phyloP scores from a whole-genome alignment of 2,113 vertebrate species.

The Cryptotis parvus region DNA sequence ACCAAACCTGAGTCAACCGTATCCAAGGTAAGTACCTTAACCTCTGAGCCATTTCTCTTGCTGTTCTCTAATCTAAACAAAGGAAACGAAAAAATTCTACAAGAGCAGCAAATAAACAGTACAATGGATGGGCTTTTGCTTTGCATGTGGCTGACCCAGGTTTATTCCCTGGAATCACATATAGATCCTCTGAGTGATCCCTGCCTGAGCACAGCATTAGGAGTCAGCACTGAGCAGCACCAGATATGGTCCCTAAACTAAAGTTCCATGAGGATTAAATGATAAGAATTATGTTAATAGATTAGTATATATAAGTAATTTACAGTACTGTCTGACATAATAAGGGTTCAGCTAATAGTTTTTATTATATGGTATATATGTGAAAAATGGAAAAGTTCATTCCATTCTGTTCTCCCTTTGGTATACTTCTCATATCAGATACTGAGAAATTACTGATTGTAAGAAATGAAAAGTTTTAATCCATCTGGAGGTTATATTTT shows the following conservation, averaged over 20 bases:
- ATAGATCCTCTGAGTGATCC: too few species aligned
- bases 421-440: background rate
- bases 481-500: slow-evolving; percentile 38
- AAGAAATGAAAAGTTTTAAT: slow-evolving; percentile 55
- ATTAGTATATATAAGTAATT: slow-evolving; percentile 7
- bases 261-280: slow-evolving; percentile 20
- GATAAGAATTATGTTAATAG: background rate
- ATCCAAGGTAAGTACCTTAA: too few species aligned
- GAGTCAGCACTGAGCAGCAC: too few species aligned
- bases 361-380: slow-evolving; percentile 32
- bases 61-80: too few species aligned
- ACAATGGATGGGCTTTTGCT: too few species aligned
- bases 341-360: background rate
- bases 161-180: too few species aligned
- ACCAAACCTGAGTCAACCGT: too few species aligned
- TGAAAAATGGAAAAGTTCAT: background rate
- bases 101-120: too few species aligned
- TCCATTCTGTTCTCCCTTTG: slow-evolving; percentile 25
- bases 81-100: too few species aligned
- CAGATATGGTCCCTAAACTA: background rate
- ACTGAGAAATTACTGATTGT: slow-evolving; percentile 41
- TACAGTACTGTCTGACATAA: slow-evolving; percentile 12
- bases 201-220: too few species aligned
- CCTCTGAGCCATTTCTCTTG: too few species aligned
- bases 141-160: too few species aligned